A percentile compares a stretch with the other conserved stretches of the same genome.
Conservation (phyloP, 2,888 invertebrate genomes). For the Antheraea assamensis region DNA sequence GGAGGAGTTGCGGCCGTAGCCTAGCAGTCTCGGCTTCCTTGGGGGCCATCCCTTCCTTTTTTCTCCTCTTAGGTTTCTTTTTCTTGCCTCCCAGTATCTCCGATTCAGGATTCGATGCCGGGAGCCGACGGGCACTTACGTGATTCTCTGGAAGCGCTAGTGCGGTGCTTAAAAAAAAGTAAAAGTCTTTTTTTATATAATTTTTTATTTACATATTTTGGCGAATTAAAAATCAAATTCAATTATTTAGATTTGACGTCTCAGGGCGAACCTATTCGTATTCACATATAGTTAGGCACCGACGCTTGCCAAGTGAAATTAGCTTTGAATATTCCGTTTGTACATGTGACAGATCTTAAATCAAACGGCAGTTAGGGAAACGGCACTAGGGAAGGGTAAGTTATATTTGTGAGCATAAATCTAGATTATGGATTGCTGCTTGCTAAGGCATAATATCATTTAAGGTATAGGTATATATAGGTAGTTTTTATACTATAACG, state of each 20-base stretch:
- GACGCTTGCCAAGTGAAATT: neutral
- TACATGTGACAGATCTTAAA: constrained; percentile 9
- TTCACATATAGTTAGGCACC: neutral
- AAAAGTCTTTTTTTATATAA: neutral
- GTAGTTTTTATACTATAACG: too few species aligned
- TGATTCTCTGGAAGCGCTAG: too few species aligned
- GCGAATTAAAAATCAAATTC: neutral
- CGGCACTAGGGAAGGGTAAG: neutral
- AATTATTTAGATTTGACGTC: neutral
- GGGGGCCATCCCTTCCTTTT: too few species aligned
- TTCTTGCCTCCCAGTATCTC: too few species aligned
- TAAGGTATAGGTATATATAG: neutral
- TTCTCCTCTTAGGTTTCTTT: too few species aligned
- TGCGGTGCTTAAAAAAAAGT: too few species aligned
- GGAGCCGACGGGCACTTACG: too few species aligned
- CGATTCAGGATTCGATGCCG: too few species aligned
- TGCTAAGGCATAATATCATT: neutral
- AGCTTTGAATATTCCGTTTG: constrained; percentile 6
- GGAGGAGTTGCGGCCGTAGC: too few species aligned
- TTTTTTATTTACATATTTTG: neutral
- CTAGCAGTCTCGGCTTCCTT: too few species aligned
- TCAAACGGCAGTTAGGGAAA: neutral
- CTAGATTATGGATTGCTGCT: neutral
- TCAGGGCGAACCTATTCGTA: neutral
- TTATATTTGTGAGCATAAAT: neutral